Conservation (phyloP, 2,797 vertebrate genomes). For the Ambastaia sidthimunki region DNA sequence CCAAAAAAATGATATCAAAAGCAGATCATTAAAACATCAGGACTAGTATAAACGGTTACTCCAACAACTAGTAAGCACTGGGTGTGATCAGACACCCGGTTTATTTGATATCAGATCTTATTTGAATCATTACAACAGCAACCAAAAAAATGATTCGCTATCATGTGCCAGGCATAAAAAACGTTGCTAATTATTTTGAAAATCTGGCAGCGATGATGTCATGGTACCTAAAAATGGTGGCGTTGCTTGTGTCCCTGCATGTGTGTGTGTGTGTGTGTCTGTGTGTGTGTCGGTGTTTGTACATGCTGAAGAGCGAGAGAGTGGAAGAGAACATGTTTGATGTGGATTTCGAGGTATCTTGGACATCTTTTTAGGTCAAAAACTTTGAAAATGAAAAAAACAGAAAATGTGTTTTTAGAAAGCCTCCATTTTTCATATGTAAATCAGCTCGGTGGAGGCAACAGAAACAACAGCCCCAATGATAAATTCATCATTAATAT, state of each 20-base stretch:
- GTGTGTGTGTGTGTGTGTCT: not conserved
- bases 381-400: too few relatives aligned
- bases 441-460: constrained; percentile 73
- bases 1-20: constrained; percentile 10
- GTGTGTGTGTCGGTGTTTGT: not conserved
- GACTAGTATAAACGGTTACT: constrained; percentile 14
- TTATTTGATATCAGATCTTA: too few relatives aligned
- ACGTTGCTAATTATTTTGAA: constrained; percentile 43
- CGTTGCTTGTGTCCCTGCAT: constrained; percentile 17
- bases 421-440: constrained; percentile 77
- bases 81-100: constrained; percentile 44
- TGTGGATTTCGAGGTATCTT: constrained; percentile 75
- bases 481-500: constrained; percentile 81
- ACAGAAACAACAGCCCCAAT: constrained; percentile 77
- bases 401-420: constrained; percentile 72
- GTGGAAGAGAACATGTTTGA: constrained; percentile 44
- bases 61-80: constrained; percentile 12
- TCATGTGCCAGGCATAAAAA: constrained; percentile 22
- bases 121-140: constrained; percentile 32
- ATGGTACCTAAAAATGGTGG: constrained; percentile 40
- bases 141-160: constrained; percentile 30
- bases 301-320: constrained; percentile 17
- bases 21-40: constrained; percentile 29
- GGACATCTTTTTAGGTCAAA: constrained; percentile 82
- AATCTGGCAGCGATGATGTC: constrained; percentile 42